Conservation (phyloP, 1,140 invertebrate genomes). For the Dendrolimus kikuchii region DNA sequence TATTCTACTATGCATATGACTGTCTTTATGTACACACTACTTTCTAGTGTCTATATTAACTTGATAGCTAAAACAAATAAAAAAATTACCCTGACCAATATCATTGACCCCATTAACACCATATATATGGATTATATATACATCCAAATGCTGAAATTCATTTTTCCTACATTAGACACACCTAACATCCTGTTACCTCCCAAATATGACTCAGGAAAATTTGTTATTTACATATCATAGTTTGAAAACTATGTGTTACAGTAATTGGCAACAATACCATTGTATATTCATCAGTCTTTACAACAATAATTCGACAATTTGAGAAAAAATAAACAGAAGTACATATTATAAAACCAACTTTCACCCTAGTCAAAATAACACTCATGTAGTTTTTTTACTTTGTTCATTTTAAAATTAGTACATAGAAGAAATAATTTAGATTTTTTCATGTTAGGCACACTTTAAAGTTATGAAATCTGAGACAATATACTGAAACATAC, state of each 20-base stretch:
- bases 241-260: slow-evolving; percentile 33
- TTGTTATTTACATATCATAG: slow-evolving; percentile 15
- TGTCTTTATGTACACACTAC: too few species aligned
- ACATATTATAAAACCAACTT: slow-evolving; percentile 7
- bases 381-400: slow-evolving; percentile 10
- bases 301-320: slow-evolving; percentile 18
- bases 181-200: too few species aligned
- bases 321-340: slow-evolving; percentile 10
- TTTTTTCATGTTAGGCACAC: slow-evolving; percentile 13
- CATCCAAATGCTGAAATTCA: too few species aligned
- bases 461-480: slow-evolving; percentile 3
- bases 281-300: slow-evolving; percentile 61
- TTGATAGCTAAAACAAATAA: too few species aligned
- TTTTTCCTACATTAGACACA: too few species aligned
- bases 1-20: too few species aligned
- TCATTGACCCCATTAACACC: slow-evolving; percentile 6
- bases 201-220: slow-evolving; percentile 1
- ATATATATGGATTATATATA: slow-evolving; percentile 2
- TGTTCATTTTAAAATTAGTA: slow-evolving; percentile 7
- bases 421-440: slow-evolving; percentile 10
- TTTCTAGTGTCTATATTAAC: too few species aligned
- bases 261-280: slow-evolving; percentile 42
- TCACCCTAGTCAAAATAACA: slow-evolving; percentile 13
- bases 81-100: slow-evolving; percentile 8
- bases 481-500: too few species aligned